Evolutionary conservation across 2,113 vertebrate species (phyloP).

Genomic region (Loxodonta africana): DNA sequence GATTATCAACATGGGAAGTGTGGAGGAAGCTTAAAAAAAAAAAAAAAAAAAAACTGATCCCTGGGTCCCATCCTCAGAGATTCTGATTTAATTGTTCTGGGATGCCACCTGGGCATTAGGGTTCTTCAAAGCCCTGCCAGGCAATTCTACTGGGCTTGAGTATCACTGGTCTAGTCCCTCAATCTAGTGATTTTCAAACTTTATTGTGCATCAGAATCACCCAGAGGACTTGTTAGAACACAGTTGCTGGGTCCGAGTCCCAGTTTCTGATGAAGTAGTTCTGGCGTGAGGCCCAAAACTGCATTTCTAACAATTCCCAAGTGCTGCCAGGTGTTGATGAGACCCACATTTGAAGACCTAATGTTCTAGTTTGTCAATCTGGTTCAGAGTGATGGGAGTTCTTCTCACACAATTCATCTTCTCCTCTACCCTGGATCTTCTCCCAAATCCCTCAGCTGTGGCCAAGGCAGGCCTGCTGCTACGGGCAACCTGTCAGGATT

Average conservation of each 20-base stretch:
- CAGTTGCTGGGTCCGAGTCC: neutral
- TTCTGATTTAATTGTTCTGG: neutral
- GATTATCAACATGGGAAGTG: neutral
- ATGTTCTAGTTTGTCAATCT: neutral
- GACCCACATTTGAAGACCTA: neutral
- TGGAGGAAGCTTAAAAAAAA: neutral
- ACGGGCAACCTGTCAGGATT: neutral
- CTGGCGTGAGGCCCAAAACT: neutral
- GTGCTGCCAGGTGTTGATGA: rapidly evolving
- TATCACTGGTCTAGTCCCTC: neutral
- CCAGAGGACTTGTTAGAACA: neutral
- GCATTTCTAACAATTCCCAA: neutral
- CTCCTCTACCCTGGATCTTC: neutral
- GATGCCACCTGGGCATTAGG: neutral
- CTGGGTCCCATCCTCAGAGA: constrained; percentile 7
- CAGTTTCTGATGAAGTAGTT: neutral
- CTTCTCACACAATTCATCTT: neutral
- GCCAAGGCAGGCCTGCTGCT: neutral
- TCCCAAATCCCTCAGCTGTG: neutral
- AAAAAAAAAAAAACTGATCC: neutral
- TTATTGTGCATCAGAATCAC: neutral
- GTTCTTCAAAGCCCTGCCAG: neutral
- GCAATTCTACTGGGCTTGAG: neutral
- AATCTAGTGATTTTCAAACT: neutral
- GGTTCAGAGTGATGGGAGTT: neutral